phyloP scores from a whole-genome alignment of 1,140 invertebrate genomes.

The Aethina tumida region DNA sequence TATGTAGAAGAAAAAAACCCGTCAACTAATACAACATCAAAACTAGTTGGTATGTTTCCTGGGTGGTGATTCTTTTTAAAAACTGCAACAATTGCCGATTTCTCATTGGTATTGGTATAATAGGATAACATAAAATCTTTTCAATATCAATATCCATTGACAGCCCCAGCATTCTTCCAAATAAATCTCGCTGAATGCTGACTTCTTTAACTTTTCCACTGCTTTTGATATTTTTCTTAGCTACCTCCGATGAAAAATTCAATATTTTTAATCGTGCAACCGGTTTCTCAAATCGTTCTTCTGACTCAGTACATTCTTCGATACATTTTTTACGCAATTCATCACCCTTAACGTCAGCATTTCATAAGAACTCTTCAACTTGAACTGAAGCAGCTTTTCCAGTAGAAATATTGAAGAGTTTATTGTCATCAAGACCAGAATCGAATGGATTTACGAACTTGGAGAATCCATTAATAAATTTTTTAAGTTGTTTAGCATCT shows the following conservation, averaged over 20 bases:
- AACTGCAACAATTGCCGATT: slow-evolving; percentile 16
- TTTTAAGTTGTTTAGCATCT: slow-evolving; percentile 13
- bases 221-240: slow-evolving; percentile 16
- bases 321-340: slow-evolving; percentile 16
- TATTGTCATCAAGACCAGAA: slow-evolving; percentile 16
- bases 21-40: slow-evolving; percentile 19
- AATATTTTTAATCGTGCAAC: slow-evolving; percentile 17
- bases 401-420: slow-evolving; percentile 17
- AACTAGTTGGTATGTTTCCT: slow-evolving; percentile 12
- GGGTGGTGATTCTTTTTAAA: slow-evolving; percentile 13
- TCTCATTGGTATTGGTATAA: slow-evolving; percentile 23
- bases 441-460: slow-evolving; percentile 26
- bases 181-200: slow-evolving; percentile 28
- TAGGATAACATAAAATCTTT: slow-evolving; percentile 21
- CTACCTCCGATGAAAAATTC: slow-evolving; percentile 15
- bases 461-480: slow-evolving; percentile 19
- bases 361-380: slow-evolving; percentile 12
- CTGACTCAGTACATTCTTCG: slow-evolving; percentile 14
- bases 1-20: slow-evolving; percentile 7
- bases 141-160: slow-evolving; percentile 22
- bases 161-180: slow-evolving; percentile 22
- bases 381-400: slow-evolving; percentile 9
- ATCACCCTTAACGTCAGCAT: slow-evolving; percentile 10
- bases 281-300: slow-evolving; percentile 21
- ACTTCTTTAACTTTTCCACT: slow-evolving; percentile 24